These are phyloP conservation scores for Melanogrammus aeglefinus DNA, from an alignment of 2,797 vertebrate genomes.

Conservation along the genomic window DNA sequence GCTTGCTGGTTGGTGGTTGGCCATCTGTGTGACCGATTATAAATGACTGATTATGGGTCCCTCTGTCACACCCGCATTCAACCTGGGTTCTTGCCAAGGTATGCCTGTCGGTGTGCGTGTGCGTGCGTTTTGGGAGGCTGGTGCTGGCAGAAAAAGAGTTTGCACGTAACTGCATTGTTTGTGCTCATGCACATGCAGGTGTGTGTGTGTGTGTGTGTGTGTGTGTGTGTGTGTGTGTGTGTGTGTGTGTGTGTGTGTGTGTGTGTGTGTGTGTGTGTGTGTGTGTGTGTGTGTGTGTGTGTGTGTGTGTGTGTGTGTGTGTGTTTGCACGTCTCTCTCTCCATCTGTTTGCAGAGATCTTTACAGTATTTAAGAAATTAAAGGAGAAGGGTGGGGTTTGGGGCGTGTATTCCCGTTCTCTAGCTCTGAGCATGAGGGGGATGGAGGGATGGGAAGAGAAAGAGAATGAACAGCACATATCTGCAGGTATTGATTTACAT, in stretches of 20 bases:
- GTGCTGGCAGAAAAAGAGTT: neutral
- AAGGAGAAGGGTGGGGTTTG: neutral
- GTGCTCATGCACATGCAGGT: neutral
- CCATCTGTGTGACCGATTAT: conserved; percentile 53
- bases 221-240: conserved; percentile 7
- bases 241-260: conserved; percentile 6
- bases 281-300: conserved; percentile 6
- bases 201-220: conserved; percentile 11
- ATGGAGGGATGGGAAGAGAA: neutral
- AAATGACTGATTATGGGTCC: conserved; percentile 49
- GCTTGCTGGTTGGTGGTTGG: conserved; percentile 22
- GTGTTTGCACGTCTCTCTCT: neutral
- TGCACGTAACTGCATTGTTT: conserved; percentile 3
- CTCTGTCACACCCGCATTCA: conserved; percentile 34
- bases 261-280: conserved; percentile 12
- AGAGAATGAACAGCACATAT: neutral
- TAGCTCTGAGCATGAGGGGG: neutral
- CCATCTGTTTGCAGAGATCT: conserved; percentile 4
- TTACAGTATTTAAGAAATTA: neutral
- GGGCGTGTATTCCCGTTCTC: neutral
- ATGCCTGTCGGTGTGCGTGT: neutral
- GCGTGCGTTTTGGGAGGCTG: neutral
- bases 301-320: conserved; percentile 5
- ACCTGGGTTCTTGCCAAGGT: conserved; percentile 18
- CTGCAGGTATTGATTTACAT: neutral